Percentiles rank a stretch among this genome's conserved stretches.
These are phyloP conservation scores for Ictalurus punctatus DNA, from an alignment of 2,113 vertebrate species.

Conservation along the genomic window DNA sequence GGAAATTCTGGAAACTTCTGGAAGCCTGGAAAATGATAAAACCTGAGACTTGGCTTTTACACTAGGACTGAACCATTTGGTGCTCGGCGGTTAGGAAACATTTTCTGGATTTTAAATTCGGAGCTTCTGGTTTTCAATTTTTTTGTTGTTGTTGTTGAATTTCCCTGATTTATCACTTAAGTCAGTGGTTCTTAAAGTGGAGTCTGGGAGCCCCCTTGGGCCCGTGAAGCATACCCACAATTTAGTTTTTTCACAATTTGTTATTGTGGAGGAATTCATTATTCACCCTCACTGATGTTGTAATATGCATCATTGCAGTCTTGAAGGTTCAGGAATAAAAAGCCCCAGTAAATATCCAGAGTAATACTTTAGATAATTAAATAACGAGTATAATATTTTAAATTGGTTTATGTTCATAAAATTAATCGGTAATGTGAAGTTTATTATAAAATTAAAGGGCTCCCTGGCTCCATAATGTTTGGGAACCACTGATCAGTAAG, in stretches of 20 bases:
- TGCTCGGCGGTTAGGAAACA: background rate
- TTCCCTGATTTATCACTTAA: background rate
- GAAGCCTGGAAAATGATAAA: background rate
- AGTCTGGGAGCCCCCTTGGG: background rate
- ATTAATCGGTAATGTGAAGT: background rate
- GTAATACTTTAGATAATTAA: background rate
- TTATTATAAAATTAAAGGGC: background rate
- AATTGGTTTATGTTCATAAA: background rate
- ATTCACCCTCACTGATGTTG: background rate
- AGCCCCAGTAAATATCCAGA: background rate
- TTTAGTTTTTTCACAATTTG: background rate
- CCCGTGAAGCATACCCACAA: background rate
- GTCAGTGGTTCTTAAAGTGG: background rate
- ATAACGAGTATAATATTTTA: background rate
- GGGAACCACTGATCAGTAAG: background rate
- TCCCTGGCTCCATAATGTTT: background rate
- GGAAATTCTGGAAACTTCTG: background rate
- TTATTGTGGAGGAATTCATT: background rate
- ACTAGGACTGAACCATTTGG: constrained; percentile 10
- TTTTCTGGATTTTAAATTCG: constrained; percentile 8
- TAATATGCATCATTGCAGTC: background rate
- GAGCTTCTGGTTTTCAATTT: background rate
- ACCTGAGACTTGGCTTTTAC: background rate
- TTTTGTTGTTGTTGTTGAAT: background rate
- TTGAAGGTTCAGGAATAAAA: background rate